These are phyloP conservation scores for Aricia agestis DNA, from an alignment of 1,140 invertebrate genomes.

Conservation along the genomic window DNA sequence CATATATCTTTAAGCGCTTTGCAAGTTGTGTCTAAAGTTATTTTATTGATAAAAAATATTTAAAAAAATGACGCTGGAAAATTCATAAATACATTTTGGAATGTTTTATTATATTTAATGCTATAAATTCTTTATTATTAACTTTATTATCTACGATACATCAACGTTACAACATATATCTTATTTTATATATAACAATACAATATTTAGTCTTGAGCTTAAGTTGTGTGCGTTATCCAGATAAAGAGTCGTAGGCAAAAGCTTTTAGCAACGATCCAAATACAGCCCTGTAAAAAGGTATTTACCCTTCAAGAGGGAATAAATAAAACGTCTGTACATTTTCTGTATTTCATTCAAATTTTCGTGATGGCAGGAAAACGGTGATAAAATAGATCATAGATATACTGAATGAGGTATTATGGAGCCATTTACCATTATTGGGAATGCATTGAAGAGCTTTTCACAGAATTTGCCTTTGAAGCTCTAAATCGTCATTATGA, in stretches of 20 bases:
- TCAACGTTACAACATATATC: constrained; percentile 32
- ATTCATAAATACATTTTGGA: neutral
- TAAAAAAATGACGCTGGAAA: neutral
- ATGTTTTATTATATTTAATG: neutral
- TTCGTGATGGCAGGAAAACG: constrained; percentile 16
- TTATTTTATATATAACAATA: constrained; percentile 53
- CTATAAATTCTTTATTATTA: constrained; percentile 14
- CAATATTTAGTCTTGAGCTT: constrained; percentile 63
- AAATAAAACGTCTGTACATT: too few species aligned
- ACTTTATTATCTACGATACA: constrained; percentile 18
- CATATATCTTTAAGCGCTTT: neutral
- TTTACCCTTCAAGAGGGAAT: too few species aligned
- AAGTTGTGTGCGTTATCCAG: constrained; percentile 51
- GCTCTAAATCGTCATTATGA: too few species aligned
- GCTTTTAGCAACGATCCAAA: neutral
- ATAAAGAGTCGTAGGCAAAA: constrained; percentile 18
- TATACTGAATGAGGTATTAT: neutral
- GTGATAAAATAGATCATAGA: constrained; percentile 26
- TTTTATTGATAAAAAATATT: neutral
- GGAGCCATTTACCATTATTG: neutral
- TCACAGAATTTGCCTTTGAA: neutral
- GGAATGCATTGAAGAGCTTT: neutral
- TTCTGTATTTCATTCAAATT: neutral
- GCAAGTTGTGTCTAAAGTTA: neutral
- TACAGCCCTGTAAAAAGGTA: too few species aligned